phyloP scores from a whole-genome alignment of 2,888 invertebrate species.

The Megastigmus dorsalis region DNA sequence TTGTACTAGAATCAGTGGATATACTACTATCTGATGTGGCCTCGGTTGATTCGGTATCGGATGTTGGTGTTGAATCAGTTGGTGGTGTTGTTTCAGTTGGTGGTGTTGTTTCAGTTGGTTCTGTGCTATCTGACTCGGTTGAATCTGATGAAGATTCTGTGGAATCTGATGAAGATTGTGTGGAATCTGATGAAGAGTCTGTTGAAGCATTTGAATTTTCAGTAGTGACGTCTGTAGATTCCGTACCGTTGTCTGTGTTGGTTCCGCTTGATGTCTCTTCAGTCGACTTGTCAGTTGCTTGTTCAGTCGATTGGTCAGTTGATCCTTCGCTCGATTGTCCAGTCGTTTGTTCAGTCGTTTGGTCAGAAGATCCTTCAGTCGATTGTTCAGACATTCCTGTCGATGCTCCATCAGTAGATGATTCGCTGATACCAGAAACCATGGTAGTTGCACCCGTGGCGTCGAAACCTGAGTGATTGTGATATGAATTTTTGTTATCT shows the following conservation, averaged over 20 bases:
- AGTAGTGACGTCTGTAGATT: constrained; percentile 44
- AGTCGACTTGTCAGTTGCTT: constrained; percentile 49
- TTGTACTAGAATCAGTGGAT: constrained; percentile 56
- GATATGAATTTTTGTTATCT: neutral
- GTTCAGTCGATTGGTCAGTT: constrained; percentile 51
- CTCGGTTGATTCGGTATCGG: constrained; percentile 57
- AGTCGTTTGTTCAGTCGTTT: constrained; percentile 54
- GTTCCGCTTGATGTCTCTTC: constrained; percentile 46
- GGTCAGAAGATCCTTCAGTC: constrained; percentile 52
- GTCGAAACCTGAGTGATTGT: constrained; percentile 34
- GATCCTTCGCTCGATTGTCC: constrained; percentile 50
- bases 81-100: constrained; percentile 56
- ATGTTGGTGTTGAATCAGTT: constrained; percentile 59
- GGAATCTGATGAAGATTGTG: constrained; percentile 53
- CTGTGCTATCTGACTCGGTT: constrained; percentile 56
- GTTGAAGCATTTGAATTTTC: constrained; percentile 54
- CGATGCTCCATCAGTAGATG: constrained; percentile 39
- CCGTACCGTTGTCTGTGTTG: constrained; percentile 51
- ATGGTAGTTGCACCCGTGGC: constrained; percentile 38
- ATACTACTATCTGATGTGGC: constrained; percentile 56
- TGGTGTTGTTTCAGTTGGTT: constrained; percentile 59
- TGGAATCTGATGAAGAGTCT: constrained; percentile 56
- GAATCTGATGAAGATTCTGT: constrained; percentile 49
- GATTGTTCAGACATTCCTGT: constrained; percentile 52
- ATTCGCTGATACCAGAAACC: constrained; percentile 24